Evolutionary conservation across 2,797 vertebrate species (phyloP).

Genomic region (Hapalemur alaotrensis): DNA sequence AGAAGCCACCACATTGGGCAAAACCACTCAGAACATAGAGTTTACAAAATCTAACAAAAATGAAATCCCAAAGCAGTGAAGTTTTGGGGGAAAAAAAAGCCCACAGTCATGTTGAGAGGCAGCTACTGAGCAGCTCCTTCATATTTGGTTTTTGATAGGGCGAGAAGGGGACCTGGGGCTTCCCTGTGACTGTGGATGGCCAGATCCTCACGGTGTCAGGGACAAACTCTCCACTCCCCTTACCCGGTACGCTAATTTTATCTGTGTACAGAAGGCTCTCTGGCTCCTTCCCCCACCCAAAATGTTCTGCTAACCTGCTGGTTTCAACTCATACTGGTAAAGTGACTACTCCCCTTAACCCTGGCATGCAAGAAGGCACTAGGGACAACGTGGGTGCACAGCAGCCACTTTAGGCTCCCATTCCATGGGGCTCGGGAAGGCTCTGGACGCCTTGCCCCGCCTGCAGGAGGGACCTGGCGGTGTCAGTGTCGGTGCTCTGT

Average conservation of each 20-base stretch:
- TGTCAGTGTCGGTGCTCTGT: background rate
- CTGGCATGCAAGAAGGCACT: slow-evolving; percentile 63
- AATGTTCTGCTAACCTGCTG: slow-evolving; percentile 75
- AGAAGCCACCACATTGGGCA: background rate
- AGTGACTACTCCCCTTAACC: slow-evolving; percentile 78
- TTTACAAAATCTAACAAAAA: background rate
- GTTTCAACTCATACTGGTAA: slow-evolving; percentile 78
- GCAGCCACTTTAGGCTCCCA: slow-evolving; percentile 62
- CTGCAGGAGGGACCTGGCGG: background rate
- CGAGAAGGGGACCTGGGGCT: background rate
- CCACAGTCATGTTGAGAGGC: background rate
- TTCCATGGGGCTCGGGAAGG: background rate
- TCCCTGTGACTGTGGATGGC: background rate
- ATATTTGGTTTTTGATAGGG: background rate
- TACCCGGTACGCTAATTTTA: slow-evolving; percentile 74
- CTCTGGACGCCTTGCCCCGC: background rate
- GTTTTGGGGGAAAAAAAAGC: too few species aligned
- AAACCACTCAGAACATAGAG: background rate
- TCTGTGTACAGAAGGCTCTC: slow-evolving; percentile 53
- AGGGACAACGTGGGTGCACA: slow-evolving; percentile 62
- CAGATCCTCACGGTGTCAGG: slow-evolving; percentile 71
- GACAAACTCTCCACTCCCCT: slow-evolving; percentile 70
- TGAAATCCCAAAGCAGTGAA: background rate
- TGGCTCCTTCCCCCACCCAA: slow-evolving; percentile 70
- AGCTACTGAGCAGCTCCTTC: background rate